Evolutionary conservation across 2,113 vertebrate species (phyloP), one percentile per base, ranked within the genome.

Genomic region (Forbesichthys agassizii): DNA sequence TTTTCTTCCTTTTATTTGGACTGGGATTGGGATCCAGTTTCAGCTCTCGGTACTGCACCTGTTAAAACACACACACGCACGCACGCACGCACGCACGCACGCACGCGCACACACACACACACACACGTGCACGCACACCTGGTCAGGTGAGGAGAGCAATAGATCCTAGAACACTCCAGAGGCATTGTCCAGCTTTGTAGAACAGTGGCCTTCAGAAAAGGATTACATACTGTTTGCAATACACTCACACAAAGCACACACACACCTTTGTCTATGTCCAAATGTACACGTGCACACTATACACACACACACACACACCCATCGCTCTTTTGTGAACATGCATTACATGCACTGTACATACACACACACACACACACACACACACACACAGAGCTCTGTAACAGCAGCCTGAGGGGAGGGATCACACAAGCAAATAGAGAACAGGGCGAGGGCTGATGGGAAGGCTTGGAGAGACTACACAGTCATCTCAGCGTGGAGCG

Each of bases 1-100:
- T 98, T 96, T 96, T 98, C 95, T 98, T 99, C 92, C 93, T 96
- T 91, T 97, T 98, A 92, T 93, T 97, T 9, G 96, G 96, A 91
- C 96, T 98, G 82, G 95, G 95, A 86, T 93, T 94, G 88, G 93
- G 92, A 88, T 98, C 97, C 88, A 91, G 93, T 95, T 98, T 98
- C 95, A 99, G 92, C 88, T 98, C 96, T 85, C 94, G 94, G 90
- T 96, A 98, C 74, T 99, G 97, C 95, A 97, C 94, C 98, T 99
- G 96, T 97, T 96, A 92, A 96, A 97, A 98, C 92, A 98, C 83
- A 93, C 82, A 89, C n/a, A 49, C 91, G 91, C 83, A 33, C 89
- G 91, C 84, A 86, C 72, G 86, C 81, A 88, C 61, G 46, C 57
- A 62, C 49, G 62, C 64, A 52, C 56, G 59, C 65, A 82, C 64